Evolutionary conservation across 2,113 vertebrate genomes (phyloP).

Genomic region (Neomonachus schauinslandi): DNA sequence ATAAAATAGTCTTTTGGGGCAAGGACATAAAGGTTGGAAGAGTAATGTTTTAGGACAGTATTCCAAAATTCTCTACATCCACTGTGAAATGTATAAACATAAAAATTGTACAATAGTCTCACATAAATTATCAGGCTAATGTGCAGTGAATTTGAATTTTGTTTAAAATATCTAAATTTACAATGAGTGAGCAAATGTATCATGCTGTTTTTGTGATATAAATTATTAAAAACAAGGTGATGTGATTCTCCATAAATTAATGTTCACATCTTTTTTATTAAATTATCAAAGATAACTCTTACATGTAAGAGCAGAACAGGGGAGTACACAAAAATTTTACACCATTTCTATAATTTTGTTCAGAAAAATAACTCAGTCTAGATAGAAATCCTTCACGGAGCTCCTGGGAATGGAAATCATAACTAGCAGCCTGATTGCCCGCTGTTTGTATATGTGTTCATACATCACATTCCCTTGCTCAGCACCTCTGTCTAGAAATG

Average conservation of each 20-base stretch:
- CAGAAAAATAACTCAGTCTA: background rate
- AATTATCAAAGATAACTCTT: background rate
- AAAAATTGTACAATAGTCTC: background rate
- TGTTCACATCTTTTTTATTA: background rate
- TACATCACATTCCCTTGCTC: background rate
- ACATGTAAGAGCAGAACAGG: background rate
- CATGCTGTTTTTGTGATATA: conserved; percentile 17
- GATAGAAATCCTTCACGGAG: background rate
- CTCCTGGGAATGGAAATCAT: background rate
- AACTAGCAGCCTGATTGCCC: background rate
- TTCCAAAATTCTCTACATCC: conserved; percentile 12
- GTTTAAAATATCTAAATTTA: conserved; percentile 26
- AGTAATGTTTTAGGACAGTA: conserved; percentile 1
- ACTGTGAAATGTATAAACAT: background rate
- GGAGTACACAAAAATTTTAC: background rate
- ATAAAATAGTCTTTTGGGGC: background rate
- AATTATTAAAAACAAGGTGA: conserved; percentile 1
- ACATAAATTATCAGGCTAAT: background rate
- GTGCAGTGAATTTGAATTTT: conserved; percentile 23
- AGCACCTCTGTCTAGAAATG: background rate
- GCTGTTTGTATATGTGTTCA: background rate
- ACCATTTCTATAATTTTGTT: background rate
- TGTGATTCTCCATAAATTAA: background rate
- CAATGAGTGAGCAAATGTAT: background rate
- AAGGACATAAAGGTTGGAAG: background rate